These are phyloP conservation scores for Mus spicilegus DNA, from an alignment of 2,113 vertebrate species.

Conservation along the genomic window DNA sequence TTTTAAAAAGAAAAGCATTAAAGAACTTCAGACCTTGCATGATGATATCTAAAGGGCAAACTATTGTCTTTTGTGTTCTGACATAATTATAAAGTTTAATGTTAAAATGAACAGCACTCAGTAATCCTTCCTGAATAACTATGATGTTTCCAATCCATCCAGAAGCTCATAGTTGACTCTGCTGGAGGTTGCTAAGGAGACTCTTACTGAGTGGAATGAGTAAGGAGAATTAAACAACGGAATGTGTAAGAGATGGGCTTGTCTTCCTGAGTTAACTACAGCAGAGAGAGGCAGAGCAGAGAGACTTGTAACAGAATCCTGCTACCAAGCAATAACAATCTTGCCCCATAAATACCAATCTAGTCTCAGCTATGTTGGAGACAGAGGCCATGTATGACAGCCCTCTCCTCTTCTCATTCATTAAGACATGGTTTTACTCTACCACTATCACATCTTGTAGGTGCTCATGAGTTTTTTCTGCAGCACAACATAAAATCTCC, in stretches of 20 bases:
- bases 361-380: too few relatives aligned
- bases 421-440: not conserved
- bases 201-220: conserved; percentile 8
- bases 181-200: conserved; percentile 78
- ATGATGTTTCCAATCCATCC: conserved; percentile 64
- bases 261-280: not conserved
- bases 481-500: not conserved
- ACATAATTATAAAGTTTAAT: conserved; percentile 81
- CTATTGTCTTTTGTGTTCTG: conserved; percentile 78
- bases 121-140: conserved; percentile 81
- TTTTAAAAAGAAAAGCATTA: conserved; percentile 65
- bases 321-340: accelerated
- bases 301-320: accelerated
- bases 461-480: not conserved
- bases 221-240: not conserved
- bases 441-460: not conserved
- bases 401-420: not conserved
- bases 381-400: accelerated
- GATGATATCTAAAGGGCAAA: conserved; percentile 74
- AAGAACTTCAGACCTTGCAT: not conserved
- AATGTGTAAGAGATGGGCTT: not conserved
- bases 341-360: accelerated
- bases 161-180: conserved; percentile 71
- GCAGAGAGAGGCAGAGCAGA: not conserved
- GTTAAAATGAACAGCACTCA: conserved; percentile 59